Evolutionary conservation across 1,140 invertebrate species (phyloP).

Genomic region (Theocolax elegans): DNA sequence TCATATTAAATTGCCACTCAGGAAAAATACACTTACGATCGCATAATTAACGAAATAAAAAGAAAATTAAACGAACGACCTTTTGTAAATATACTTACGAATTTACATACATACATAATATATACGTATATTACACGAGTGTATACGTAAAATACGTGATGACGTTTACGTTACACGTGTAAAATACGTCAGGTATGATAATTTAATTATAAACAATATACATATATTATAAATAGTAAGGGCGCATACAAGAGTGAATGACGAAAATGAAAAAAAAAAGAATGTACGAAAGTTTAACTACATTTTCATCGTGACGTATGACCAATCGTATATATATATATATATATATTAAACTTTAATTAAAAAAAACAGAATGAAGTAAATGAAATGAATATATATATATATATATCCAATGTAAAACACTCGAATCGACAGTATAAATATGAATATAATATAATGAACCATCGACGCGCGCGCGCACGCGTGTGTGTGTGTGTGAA

Average conservation of each 20-base stretch:
- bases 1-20: conserved; percentile 61
- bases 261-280: conserved; percentile 4
- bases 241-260: not conserved
- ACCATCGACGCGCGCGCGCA: not conserved
- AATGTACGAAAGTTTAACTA: conserved; percentile 1
- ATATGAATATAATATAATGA: conserved; percentile 12
- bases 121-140: conserved; percentile 17
- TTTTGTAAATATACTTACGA: conserved; percentile 62
- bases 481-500: conserved; percentile 2
- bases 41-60: conserved; percentile 60
- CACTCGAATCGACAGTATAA: too few relatives aligned
- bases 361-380: not conserved
- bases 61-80: conserved; percentile 54
- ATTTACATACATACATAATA: too few relatives aligned
- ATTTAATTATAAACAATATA: not conserved
- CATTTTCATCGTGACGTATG: conserved; percentile 24
- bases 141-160: too few relatives aligned
- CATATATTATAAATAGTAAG: not conserved
- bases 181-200: not conserved
- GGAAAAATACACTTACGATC: conserved; percentile 60
- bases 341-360: not conserved
- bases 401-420: too few relatives aligned
- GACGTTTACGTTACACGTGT: too few relatives aligned
- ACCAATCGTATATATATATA: conserved; percentile 30
- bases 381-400: not conserved